Evolutionary conservation across 2,888 invertebrate species (phyloP), one percentile per base, ranked within the genome.

Genomic region (Hemaris fuciformis): DNA sequence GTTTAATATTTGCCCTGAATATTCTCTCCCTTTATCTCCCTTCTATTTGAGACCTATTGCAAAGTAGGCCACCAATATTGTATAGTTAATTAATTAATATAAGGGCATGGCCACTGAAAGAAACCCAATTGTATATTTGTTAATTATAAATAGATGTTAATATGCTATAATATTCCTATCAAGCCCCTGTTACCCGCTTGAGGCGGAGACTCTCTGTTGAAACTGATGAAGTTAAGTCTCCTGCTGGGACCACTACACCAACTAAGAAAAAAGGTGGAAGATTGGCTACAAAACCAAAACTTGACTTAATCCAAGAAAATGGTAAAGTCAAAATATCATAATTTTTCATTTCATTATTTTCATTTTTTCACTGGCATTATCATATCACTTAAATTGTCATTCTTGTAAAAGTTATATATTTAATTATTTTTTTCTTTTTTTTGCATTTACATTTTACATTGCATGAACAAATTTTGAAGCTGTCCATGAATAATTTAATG

Each of bases 291-390:
- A 91, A 91, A 66, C 87, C 91, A 65, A 88, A 88, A 61, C 76
- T 92, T 42, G 89, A 89, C 67, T 75, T 90, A 15, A 91, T 92
- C 73, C 84, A 86, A 80, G 91, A 91, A 79, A 84, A 88, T 82
- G 80, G 91, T 91, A 83, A 38, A 53, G 10, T 53, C 10, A 8
- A 53, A 10, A 10, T 7, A 4, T 8, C 10, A 10, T 45, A 1
- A 27, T 27, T 7, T 18, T 27, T 48, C 1, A 25, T 1, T 5
- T 38, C 34, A 38, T 4, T 0, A 0, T 13, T 38, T 38, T n/a
- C 13, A n/a, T n/a, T n/a, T 34, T 38, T 38, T 3, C 38, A 1
- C 0, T 7, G 3, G 38, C 38, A 38, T n/a, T 38, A 38, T 4
- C 38, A 38, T 38, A 34, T 38, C n/a, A 38, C n/a, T n/a, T n/a